Evolutionary conservation across 2,888 invertebrate genomes (phyloP).

Genomic region (Tortricodes alternella): DNA sequence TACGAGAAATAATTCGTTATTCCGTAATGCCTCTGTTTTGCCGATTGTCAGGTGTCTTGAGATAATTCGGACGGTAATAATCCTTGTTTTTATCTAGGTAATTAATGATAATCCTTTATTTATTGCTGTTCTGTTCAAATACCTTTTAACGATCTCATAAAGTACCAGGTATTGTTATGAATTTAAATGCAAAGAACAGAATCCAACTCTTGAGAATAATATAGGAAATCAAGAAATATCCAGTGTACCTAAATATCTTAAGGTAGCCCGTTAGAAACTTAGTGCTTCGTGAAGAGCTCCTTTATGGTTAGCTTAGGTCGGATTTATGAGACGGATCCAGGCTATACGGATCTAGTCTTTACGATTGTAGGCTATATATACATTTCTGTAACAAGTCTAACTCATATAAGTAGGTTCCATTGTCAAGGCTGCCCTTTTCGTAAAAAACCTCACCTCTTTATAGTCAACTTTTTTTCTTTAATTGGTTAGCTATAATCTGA

Average conservation of each 20-base stretch:
- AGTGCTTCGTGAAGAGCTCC: neutral
- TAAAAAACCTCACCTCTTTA: no score
- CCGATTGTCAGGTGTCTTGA: neutral
- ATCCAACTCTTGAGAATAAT: neutral
- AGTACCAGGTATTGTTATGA: neutral
- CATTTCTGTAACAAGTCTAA: no score
- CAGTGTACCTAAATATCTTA: neutral
- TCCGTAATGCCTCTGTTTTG: conserved; percentile 8
- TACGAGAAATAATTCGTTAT: conserved; percentile 12
- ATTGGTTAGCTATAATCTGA: no score
- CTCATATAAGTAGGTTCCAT: no score
- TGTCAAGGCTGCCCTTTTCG: no score
- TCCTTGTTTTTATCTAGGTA: neutral
- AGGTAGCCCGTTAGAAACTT: conserved; percentile 6
- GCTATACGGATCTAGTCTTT: no score
- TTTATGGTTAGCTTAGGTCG: neutral
- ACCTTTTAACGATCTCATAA: neutral
- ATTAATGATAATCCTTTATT: conserved; percentile 1
- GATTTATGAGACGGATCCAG: no score
- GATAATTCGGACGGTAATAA: conserved; percentile 1
- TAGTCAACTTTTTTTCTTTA: no score
- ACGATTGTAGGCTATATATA: no score
- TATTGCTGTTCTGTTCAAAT: conserved; percentile 1
- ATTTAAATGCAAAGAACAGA: neutral
- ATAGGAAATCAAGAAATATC: neutral